Evolutionary conservation across 2,888 invertebrate species (phyloP).

Genomic region (Luperina nickerlii): DNA sequence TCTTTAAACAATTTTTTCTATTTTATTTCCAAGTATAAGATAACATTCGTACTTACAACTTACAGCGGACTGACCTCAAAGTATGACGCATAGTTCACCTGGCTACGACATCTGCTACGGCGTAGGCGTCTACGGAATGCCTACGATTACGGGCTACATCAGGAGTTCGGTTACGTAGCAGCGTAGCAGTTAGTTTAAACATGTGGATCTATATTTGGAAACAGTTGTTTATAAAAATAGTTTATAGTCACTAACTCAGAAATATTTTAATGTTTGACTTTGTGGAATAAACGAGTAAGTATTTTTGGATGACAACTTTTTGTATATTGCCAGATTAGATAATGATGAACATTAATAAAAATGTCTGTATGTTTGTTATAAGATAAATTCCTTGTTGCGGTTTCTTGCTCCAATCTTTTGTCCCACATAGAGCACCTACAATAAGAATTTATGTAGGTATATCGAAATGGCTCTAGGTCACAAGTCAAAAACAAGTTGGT

Average conservation of each 20-base stretch:
- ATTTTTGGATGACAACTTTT: background rate
- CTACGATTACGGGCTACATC: constrained; percentile 51
- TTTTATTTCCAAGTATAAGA: background rate
- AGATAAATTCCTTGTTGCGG: background rate
- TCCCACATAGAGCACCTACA: no score
- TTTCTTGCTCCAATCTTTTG: no score
- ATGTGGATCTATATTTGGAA: constrained; percentile 32
- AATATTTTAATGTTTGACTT: constrained; percentile 18
- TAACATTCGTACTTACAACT: background rate
- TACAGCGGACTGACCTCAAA: constrained; percentile 14
- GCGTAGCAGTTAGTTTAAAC: constrained; percentile 54
- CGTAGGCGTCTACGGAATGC: constrained; percentile 65
- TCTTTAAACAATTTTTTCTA: no score
- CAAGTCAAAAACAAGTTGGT: background rate
- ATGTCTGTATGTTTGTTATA: background rate
- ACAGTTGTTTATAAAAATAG: constrained; percentile 41
- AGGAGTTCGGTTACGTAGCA: constrained; percentile 50
- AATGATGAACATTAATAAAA: background rate
- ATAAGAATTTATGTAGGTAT: background rate
- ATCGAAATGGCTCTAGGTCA: background rate
- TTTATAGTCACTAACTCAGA: constrained; percentile 21
- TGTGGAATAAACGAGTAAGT: background rate
- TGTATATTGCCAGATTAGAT: background rate
- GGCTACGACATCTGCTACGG: constrained; percentile 64
- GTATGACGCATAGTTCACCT: constrained; percentile 34